Conservation (phyloP, 2,888 invertebrate genomes). For the Andrena hattorfiana region DNA sequence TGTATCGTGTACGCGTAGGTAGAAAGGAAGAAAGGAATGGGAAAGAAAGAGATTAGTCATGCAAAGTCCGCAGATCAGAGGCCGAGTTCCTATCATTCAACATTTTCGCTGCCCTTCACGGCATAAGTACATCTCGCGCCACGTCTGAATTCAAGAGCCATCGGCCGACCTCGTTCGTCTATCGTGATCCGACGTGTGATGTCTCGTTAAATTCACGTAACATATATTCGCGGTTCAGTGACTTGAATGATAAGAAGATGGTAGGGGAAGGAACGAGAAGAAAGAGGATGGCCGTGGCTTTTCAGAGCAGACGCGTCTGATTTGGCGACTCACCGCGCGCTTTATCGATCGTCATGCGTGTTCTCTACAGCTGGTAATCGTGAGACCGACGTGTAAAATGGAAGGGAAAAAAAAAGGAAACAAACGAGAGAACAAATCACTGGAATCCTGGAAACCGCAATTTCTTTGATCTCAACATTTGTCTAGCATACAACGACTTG, state of each 20-base stretch:
- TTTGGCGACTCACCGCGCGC: slow-evolving; percentile 39
- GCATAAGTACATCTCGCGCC: slow-evolving; percentile 22
- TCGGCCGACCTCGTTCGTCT: slow-evolving; percentile 18
- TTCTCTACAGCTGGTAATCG: slow-evolving; percentile 51
- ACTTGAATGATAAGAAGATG: neutral
- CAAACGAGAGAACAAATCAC: slow-evolving; percentile 38
- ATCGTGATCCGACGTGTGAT: slow-evolving; percentile 13
- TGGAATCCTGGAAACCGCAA: slow-evolving; percentile 76
- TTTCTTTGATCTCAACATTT: slow-evolving; percentile 85
- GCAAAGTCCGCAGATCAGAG: slow-evolving; percentile 70
- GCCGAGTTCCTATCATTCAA: slow-evolving; percentile 76
- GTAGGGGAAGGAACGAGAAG: too few species aligned
- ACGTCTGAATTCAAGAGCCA: slow-evolving; percentile 50
- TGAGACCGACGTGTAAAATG: slow-evolving; percentile 28
- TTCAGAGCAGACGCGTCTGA: slow-evolving; percentile 37
- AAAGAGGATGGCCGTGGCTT: slow-evolving; percentile 26
- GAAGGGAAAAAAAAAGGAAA: slow-evolving; percentile 19
- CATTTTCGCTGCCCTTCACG: slow-evolving; percentile 50
- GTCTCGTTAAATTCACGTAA: slow-evolving; percentile 6
- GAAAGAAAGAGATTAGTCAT: slow-evolving; percentile 56
- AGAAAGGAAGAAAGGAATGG: slow-evolving; percentile 7
- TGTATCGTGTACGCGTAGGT: slow-evolving; percentile 60
- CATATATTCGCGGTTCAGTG: slow-evolving; percentile 9
- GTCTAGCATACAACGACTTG: slow-evolving; percentile 83
- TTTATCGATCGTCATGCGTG: slow-evolving; percentile 52